A percentile compares a stretch with the other conserved stretches of the same genome.
Conservation (phyloP, 2,113 vertebrate species). For the Gracilinanus agilis region DNA sequence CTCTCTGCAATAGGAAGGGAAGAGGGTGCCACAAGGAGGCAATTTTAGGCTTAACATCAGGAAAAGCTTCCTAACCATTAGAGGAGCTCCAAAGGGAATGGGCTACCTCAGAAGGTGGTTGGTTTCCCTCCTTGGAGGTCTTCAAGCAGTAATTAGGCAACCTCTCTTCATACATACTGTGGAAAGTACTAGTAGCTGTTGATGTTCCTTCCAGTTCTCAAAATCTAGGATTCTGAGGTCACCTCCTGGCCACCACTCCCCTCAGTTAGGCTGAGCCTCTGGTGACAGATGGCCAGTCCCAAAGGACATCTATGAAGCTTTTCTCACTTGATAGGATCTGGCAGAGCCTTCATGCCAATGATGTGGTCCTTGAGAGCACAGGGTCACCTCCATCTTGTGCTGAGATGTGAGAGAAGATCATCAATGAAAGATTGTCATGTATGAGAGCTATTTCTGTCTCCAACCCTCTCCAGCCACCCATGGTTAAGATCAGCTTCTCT, state of each 20-base stretch:
- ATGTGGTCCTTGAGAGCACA: not conserved
- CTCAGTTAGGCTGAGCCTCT: not conserved
- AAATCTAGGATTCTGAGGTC: not conserved
- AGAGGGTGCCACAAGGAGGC: not conserved
- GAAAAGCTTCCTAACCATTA: not conserved
- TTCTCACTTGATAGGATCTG: fast-evolving
- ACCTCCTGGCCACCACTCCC: fast-evolving
- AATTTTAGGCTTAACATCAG: not conserved
- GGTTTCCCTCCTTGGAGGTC: not conserved
- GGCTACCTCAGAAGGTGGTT: not conserved
- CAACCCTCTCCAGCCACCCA: not conserved
- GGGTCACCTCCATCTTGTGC: not conserved
- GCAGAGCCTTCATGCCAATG: not conserved
- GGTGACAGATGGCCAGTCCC: fast-evolving
- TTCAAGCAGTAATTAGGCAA: not conserved
- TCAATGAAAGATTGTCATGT: not conserved
- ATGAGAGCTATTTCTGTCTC: not conserved
- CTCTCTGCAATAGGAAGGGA: not conserved
- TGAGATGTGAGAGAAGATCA: not conserved
- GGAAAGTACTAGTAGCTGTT: fast-evolving
- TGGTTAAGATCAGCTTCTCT: not conserved
- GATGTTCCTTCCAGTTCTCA: fast-evolving
- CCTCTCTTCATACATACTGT: not conserved
- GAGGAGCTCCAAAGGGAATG: not conserved
- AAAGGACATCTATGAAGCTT: fast-evolving